These are phyloP conservation scores for Aepyceros melampus DNA, from an alignment of 2,113 vertebrate species.

Conservation along the genomic window DNA sequence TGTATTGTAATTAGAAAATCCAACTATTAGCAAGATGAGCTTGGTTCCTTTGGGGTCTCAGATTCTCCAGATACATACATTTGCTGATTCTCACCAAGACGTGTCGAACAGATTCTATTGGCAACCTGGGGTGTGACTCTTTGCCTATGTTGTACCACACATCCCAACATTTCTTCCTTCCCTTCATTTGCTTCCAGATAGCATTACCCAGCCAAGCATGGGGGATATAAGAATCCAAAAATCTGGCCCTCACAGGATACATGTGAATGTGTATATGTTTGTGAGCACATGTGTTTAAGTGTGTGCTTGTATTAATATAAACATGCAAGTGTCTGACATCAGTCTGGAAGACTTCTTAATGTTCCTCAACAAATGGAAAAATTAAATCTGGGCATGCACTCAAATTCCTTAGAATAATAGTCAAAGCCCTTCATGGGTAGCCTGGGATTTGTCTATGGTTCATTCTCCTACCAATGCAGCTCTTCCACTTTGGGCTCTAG, in stretches of 20 bases:
- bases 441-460: background rate
- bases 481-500: background rate
- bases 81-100: background rate
- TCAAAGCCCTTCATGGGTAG: background rate
- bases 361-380: background rate
- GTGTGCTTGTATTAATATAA: background rate
- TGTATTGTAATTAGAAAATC: background rate
- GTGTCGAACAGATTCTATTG: background rate
- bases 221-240: background rate
- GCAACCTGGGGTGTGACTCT: background rate
- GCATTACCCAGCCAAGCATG: background rate
- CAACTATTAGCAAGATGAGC: background rate
- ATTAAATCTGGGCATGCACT: background rate
- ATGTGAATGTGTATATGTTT: background rate
- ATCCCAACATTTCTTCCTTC: background rate
- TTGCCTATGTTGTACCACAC: rapidly evolving
- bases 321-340: background rate
- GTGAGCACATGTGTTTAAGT: background rate
- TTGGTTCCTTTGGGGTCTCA: background rate
- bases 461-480: background rate
- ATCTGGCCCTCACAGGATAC: background rate
- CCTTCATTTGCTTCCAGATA: background rate
- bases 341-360: background rate
- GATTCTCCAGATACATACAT: background rate
- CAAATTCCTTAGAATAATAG: background rate